Base-by-base conservation (phyloP, 2,888 invertebrate species). In the Epirrhoe tristata region DNA sequence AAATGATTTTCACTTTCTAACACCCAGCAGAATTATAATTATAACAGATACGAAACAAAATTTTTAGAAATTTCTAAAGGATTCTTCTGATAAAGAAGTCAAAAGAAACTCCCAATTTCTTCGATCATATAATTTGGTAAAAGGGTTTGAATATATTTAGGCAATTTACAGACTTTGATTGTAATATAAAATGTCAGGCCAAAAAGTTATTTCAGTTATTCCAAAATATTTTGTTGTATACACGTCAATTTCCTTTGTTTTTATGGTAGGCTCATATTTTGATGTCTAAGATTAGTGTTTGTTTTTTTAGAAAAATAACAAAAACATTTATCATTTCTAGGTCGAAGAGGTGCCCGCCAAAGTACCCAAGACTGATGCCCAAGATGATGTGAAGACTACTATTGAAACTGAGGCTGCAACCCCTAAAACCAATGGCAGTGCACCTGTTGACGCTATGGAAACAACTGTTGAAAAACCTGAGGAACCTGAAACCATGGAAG, bases 351-450 rank as follows among this genome's bases (percentile, higher is more conserved):
- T 74, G 50, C 95, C 95, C 31, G 85, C 94, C 32, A 95, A 95
- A 86, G 82, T 95, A 54, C 86, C 93, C 24, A 95, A 95, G 83
- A 94, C 93, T 71, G 92, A 92, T 71, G 72, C 77, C 10, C 88
- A 84, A 74, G 78, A 76, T 50, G 86, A 87, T 71, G 83, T 86
- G 46, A 89, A 89, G 75, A 75, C 82, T 56, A 66, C 76, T 60
- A 54, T 77, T 39, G 83, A 82, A 66, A 74, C 34, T 17, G 74
- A 71, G 36, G 17, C 65, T 2, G 71, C 69, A 57, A 12, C 56
- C 24, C 55, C 31, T n/a, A 65, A 55, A 59, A 16, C 56, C 32
- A 68, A 55, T 46, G 55, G 55, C 16, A 54, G 60, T 12, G 53
- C 53, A 14, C 31, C 43, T 7, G 51, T 6, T 36, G 55, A 63